Evolutionary conservation across 2,113 vertebrate species (phyloP), one percentile per base, ranked within the genome.

Genomic region (Mystacornis crossleyi): DNA sequence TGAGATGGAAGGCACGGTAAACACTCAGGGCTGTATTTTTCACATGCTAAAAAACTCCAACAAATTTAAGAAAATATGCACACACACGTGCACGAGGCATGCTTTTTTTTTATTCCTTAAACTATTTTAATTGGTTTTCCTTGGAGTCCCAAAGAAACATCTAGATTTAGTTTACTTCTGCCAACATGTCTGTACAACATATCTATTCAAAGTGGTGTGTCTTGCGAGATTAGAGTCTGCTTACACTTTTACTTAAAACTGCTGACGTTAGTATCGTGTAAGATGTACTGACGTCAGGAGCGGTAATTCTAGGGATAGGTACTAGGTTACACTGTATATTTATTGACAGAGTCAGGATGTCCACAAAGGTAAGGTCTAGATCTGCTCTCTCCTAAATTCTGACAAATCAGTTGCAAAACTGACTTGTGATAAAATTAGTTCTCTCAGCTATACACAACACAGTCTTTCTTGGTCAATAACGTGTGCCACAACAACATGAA

Each of bases 361-460:
- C 9, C 19, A 36, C 47, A 71, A 55, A 40, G 10, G 19, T 26
- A 60, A 40, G 7, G 8, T 33, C 61, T 71, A 55, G 25, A 60
- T 33, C 16, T 55, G 42, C 42, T 62, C 23, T 81, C 60, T 45
- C 57, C 6, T 42, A 65, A 73, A 72, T 33, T 12, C 89, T 79
- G 40, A 70, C 26, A 86, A 53, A 69, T 55, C 29, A 83, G 21
- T 74, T 81, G 36, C 51, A 90, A 91, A 91, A 83, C 0, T 62
- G 51, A 58, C 47, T 58, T 57, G 28, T 17, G 58, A 66, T 78
- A 86, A 92, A 93, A 95, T 55, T 23, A 55, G 10, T 72, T 89
- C 50, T 72, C 65, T 72, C 54, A 60, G 23, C 42, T 78, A 28
- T 9, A 75, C 18, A 83, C 38, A 55, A 19, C 61, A 61, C 29